phyloP scores from a whole-genome alignment of 2,797 vertebrate genomes.

The Novumbra hubbsi region DNA sequence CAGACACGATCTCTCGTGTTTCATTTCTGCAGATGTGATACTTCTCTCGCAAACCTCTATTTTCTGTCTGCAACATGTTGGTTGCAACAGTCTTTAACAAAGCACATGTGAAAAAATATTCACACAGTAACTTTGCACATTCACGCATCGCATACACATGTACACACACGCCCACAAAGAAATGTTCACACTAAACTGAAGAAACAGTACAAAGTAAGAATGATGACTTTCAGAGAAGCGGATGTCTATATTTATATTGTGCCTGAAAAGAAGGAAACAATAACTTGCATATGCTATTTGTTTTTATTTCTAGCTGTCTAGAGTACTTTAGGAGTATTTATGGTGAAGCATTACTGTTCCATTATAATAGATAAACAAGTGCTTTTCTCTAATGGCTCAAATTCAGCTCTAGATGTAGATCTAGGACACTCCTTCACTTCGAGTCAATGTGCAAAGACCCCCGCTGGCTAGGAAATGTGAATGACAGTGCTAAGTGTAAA shows the following conservation, averaged over 20 bases:
- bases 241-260: neutral
- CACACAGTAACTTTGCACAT: neutral
- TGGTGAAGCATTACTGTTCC: too few species aligned
- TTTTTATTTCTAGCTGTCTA: too few species aligned
- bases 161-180: neutral
- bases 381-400: too few species aligned
- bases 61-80: neutral
- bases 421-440: too few species aligned
- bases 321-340: too few species aligned
- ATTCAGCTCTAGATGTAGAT: too few species aligned
- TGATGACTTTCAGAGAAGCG: neutral
- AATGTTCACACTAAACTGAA: neutral
- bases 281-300: neutral
- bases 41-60: slow-evolving; percentile 13
- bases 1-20: slow-evolving; percentile 31
- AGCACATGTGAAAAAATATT: neutral
- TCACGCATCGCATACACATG: neutral
- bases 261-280: too few species aligned
- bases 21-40: slow-evolving; percentile 40
- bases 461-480: too few species aligned
- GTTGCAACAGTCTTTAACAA: neutral
- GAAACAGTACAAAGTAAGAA: neutral
- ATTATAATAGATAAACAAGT: too few species aligned
- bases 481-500: too few species aligned
- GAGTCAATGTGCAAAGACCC: neutral